Evolutionary conservation across 2,797 vertebrate genomes (phyloP).

Genomic region (Sebastes cheni): DNA sequence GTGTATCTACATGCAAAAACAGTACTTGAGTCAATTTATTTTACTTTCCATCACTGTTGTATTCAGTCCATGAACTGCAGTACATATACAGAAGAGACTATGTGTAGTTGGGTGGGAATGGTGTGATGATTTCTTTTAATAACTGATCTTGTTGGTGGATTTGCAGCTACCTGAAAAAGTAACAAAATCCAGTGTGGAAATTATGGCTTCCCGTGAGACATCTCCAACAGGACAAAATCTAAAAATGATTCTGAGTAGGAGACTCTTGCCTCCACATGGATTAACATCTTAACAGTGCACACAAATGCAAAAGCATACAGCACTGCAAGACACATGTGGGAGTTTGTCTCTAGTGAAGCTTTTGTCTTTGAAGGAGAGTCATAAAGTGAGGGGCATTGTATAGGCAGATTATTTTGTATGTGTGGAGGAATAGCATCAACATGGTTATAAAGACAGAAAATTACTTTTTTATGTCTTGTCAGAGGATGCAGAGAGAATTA

Average conservation of each 20-base stretch:
- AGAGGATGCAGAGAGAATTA: slow-evolving; percentile 20
- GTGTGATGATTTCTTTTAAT: neutral
- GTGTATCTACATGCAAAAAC: no score
- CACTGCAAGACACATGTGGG: neutral
- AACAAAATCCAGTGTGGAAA: neutral
- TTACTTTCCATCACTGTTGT: neutral
- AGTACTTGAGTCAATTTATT: neutral
- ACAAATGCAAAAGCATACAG: neutral
- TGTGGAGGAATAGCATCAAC: neutral
- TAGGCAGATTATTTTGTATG: neutral
- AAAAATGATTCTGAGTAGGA: neutral
- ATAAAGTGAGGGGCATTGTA: neutral
- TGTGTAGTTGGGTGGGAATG: neutral
- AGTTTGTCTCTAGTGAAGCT: neutral
- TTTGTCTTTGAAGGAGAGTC: neutral
- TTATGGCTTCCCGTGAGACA: neutral
- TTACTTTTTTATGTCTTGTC: slow-evolving; percentile 34
- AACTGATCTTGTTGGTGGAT: neutral
- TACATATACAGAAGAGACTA: neutral
- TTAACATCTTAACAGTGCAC: neutral
- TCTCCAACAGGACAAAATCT: neutral
- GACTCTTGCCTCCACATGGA: neutral
- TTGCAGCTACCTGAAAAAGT: neutral
- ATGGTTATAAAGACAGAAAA: slow-evolving; percentile 16
- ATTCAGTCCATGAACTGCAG: neutral